Evolutionary conservation across 2,888 invertebrate species (phyloP).

Genomic region (Tiliacea citrago): DNA sequence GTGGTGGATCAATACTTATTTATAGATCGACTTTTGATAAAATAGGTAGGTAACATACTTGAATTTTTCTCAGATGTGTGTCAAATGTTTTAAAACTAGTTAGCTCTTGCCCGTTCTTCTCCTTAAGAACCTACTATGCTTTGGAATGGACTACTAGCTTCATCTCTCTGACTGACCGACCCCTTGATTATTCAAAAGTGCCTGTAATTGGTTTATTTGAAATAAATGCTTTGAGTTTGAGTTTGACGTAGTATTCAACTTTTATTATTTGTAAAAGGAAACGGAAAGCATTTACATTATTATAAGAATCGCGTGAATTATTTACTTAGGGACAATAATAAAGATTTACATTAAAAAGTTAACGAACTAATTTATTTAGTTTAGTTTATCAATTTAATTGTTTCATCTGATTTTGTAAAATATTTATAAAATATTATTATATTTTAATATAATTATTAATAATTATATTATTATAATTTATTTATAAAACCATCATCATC

Average conservation of each 20-base stretch:
- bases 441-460: too few species aligned
- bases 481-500: too few species aligned
- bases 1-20: slow-evolving; percentile 6
- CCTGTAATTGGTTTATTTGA: too few species aligned
- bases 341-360: neutral
- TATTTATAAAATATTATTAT: too few species aligned
- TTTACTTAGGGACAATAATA: neutral
- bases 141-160: too few species aligned
- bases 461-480: too few species aligned
- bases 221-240: too few species aligned
- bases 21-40: neutral
- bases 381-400: neutral
- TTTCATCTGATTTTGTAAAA: neutral
- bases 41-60: slow-evolving; percentile 2
- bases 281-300: neutral
- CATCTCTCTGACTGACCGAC: too few species aligned
- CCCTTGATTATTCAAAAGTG: too few species aligned
- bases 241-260: neutral
- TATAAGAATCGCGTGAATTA: neutral
- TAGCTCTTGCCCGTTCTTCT: too few species aligned
- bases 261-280: neutral
- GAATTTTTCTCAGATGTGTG: slow-evolving; percentile 21
- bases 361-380: neutral
- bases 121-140: too few species aligned
- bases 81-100: slow-evolving; percentile 10